These are phyloP conservation scores for Leucophora obtusa DNA, from an alignment of 2,888 invertebrate genomes.

Conservation along the genomic window DNA sequence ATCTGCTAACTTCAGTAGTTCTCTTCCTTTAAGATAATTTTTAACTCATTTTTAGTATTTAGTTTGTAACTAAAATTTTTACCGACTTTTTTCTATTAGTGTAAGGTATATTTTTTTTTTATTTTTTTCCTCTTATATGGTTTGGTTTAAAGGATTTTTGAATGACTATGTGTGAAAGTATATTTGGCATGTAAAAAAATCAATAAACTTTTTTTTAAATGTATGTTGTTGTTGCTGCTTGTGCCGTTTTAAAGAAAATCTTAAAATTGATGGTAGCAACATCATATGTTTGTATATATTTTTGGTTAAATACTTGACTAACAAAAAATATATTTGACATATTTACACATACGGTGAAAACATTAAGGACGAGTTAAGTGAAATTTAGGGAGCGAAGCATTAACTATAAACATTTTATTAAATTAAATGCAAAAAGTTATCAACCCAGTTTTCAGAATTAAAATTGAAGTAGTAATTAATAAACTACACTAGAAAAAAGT, in stretches of 20 bases:
- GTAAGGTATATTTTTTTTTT: slow-evolving; percentile 34
- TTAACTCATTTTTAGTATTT: too few species aligned
- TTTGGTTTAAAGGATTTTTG: slow-evolving; percentile 45
- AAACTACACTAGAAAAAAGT: too few species aligned
- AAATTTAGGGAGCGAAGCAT: too few species aligned
- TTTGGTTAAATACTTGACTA: background rate
- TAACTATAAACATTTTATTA: too few species aligned
- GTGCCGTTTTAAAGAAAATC: background rate
- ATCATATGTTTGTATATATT: background rate
- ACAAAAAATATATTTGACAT: background rate
- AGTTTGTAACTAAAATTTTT: too few species aligned
- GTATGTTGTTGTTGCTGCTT: background rate
- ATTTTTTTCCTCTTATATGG: slow-evolving; percentile 3
- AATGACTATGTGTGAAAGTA: slow-evolving; percentile 26
- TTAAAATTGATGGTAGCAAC: background rate
- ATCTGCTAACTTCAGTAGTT: too few species aligned
- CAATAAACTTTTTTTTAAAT: slow-evolving; percentile 42
- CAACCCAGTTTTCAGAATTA: too few species aligned
- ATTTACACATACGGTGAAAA: background rate
- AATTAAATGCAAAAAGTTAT: too few species aligned
- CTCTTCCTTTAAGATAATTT: too few species aligned
- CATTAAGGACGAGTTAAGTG: background rate
- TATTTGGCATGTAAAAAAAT: slow-evolving; percentile 23
- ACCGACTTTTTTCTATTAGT: too few species aligned
- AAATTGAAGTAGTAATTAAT: too few species aligned